A percentile compares a stretch with the other conserved stretches of the same genome.
phyloP scores from a whole-genome alignment of 53 echinoderm and acorn worm species.

The Arbacia lixula region DNA sequence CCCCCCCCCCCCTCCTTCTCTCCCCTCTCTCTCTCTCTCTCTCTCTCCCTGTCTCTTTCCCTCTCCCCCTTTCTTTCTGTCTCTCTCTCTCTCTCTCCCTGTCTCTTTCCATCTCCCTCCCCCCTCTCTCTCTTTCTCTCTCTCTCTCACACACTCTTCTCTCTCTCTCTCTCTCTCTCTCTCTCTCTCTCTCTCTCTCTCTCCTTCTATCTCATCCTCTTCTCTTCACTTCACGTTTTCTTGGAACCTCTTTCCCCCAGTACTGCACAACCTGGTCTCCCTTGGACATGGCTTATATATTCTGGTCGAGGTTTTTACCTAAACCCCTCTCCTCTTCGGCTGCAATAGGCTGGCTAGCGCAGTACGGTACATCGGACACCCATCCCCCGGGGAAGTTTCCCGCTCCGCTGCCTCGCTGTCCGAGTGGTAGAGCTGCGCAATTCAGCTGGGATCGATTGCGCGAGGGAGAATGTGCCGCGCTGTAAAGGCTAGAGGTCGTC shows the following conservation, averaged over 20 bases:
- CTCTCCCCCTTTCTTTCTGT: background rate
- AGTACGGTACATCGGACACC: conserved; percentile 44
- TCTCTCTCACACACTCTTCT: background rate
- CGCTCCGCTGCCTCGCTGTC: conserved; percentile 21
- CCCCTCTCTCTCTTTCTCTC: background rate
- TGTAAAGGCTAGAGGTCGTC: conserved; percentile 25
- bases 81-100: background rate
- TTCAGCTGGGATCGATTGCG: conserved; percentile 55
- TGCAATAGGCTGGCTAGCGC: too few species aligned
- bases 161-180: background rate
- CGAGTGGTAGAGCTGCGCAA: conserved; percentile 20
- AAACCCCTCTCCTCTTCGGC: too few species aligned
- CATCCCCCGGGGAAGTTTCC: conserved; percentile 37
- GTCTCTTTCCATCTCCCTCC: background rate
- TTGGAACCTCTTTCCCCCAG: background rate
- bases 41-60: background rate
- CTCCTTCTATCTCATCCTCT: background rate
- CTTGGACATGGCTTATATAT: too few species aligned
- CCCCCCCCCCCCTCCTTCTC: background rate
- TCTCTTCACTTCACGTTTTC: background rate
- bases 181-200: background rate
- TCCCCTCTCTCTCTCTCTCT: background rate
- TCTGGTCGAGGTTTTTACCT: too few species aligned
- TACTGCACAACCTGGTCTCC: background rate
- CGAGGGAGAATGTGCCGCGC: background rate